Conservation (phyloP, 2,113 vertebrate genomes). For the Amphiprion percula region DNA sequence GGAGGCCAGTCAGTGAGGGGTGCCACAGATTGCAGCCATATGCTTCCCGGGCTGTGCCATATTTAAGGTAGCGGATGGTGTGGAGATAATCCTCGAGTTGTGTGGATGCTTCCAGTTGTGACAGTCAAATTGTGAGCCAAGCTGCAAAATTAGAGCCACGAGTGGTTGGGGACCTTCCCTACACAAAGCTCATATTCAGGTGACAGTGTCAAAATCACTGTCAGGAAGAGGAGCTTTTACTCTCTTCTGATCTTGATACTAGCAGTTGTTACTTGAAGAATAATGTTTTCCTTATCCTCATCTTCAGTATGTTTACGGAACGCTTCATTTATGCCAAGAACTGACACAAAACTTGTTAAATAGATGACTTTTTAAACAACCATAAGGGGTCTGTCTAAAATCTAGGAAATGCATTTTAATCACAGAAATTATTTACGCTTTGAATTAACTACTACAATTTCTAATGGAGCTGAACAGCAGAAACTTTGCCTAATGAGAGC, state of each 20-base stretch:
- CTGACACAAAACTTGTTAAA: neutral
- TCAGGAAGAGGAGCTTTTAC: slow-evolving; percentile 1
- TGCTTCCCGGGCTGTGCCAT: slow-evolving; percentile 53
- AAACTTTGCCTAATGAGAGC: neutral
- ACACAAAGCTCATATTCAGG: slow-evolving; percentile 9
- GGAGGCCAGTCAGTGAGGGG: slow-evolving; percentile 43
- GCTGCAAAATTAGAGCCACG: slow-evolving; percentile 20
- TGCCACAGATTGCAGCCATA: slow-evolving; percentile 76
- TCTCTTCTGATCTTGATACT: slow-evolving; percentile 15
- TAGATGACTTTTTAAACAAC: no score
- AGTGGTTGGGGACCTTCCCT: neutral
- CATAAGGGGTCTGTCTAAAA: no score
- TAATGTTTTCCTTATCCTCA: neutral
- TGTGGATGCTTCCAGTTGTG: slow-evolving; percentile 52
- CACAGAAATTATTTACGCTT: no score
- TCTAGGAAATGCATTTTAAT: no score
- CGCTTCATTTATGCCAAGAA: no score
- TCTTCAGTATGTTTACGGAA: no score
- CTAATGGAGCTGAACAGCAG: neutral
- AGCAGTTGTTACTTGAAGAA: neutral
- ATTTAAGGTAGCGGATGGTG: slow-evolving; percentile 51
- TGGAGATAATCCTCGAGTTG: slow-evolving; percentile 58
- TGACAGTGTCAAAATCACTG: neutral
- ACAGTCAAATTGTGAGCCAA: slow-evolving; percentile 25
- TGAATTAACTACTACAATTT: neutral